phyloP scores from a whole-genome alignment of 1,140 invertebrate species.

The Drosophila oshimai region DNA sequence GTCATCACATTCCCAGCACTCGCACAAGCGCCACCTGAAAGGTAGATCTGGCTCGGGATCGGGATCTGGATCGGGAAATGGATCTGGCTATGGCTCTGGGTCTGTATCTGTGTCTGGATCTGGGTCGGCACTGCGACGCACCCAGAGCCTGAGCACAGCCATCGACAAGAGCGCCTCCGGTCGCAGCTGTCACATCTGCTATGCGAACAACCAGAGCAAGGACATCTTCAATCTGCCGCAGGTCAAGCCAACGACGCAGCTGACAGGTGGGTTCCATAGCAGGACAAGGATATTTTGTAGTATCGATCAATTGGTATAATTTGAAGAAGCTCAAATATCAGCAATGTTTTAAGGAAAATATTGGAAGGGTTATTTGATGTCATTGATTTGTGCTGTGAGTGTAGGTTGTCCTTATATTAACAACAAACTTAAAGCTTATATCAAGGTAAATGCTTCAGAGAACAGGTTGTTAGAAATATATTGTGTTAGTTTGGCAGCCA shows the following conservation, averaged over 20 bases:
- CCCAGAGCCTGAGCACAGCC: constrained; percentile 71
- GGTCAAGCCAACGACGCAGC: constrained; percentile 23
- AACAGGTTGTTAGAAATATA: no score
- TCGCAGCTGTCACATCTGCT: constrained; percentile 79
- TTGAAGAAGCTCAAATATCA: no score
- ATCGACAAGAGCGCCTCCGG: constrained; percentile 68
- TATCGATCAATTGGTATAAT: no score
- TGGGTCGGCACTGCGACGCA: constrained; percentile 52
- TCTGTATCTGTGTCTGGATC: neutral
- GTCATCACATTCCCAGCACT: constrained; percentile 48
- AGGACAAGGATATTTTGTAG: no score
- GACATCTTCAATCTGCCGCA: constrained; percentile 78
- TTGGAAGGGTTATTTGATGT: no score
- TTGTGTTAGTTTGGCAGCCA: no score
- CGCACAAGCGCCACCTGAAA: constrained; percentile 48
- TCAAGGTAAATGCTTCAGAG: no score
- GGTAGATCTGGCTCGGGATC: constrained; percentile 7
- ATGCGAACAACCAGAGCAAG: constrained; percentile 78
- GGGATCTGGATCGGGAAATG: neutral
- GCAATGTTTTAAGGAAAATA: no score
- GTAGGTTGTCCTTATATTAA: no score
- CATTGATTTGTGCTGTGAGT: no score
- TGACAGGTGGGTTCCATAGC: constrained; percentile 12
- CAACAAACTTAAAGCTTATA: no score
- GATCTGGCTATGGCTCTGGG: neutral